Base-by-base conservation (phyloP, 2,113 vertebrate genomes). In the Pedetes capensis region DNA sequence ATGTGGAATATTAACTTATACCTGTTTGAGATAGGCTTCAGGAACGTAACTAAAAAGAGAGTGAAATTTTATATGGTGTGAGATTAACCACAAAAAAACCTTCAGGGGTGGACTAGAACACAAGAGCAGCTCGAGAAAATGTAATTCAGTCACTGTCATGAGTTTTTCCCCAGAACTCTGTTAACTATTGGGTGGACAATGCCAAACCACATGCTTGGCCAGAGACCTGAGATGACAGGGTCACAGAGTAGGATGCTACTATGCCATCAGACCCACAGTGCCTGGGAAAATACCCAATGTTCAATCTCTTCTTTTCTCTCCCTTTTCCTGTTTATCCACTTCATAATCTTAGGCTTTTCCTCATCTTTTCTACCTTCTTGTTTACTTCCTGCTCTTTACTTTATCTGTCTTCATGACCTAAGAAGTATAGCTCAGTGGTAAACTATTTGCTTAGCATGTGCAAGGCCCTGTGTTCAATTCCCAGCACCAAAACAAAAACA, bases 61-160 rank as follows among this genome's bases (percentile, higher is more conserved):
- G 91, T 96, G 88, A 96, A 96, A 85, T 96, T 96, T 93, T 95
- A 88, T 96, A 81, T 92, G 68, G 93, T 92, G 88, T 95, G 72
- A 96, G 71, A 95, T 96, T 95, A 97, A 96, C 93, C 85, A 96
- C 94, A 68, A 90, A 96, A n/a, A 88, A 94, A 81, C 32, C 57
- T 95, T 90, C 34, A 27, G 57, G 72, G 89, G 80, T 88, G 57
- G 39, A 87, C 47, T 57, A 76, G 68, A 95, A 89, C 53, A 82
- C 32, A 85, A 95, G 89, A 94, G 78, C 47, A 95, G 76, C 80
- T 51, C 27, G 39, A 12, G 87, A 95, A 95, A 95, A 89, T 42
- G 66, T 83, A 94, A 78, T 93, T 84, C 69, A 85, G 92, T 88
- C 84, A 51, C 87, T 79, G 66, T 55, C n/a, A 61, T 6, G 16